Conservation (phyloP, 1,140 invertebrate genomes). For the Psilanteris sp. region DNA sequence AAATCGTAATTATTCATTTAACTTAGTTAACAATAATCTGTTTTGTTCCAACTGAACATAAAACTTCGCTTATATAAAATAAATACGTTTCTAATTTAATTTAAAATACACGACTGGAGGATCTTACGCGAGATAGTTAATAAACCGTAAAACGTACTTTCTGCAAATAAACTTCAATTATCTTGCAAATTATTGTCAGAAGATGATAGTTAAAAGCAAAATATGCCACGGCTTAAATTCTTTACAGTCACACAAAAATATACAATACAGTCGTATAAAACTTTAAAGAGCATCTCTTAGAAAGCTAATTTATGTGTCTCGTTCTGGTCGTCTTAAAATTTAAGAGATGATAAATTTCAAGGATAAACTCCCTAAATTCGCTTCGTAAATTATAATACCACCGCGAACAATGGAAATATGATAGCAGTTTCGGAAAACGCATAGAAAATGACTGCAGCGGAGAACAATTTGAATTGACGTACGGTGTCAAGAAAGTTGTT, state of each 20-base stretch:
- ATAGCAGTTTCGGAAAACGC: conserved; percentile 13
- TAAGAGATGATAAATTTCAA: conserved; percentile 1
- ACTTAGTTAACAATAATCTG: no score
- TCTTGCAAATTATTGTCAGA: no score
- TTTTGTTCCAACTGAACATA: no score
- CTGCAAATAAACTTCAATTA: no score
- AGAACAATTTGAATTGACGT: conserved; percentile 33
- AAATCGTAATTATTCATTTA: no score
- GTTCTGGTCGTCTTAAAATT: background rate
- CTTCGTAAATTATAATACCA: conserved; percentile 18
- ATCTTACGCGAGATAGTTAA: no score
- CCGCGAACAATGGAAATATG: conserved; percentile 28
- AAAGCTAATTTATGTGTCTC: conserved; percentile 3
- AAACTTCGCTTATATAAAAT: no score
- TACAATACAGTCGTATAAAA: background rate
- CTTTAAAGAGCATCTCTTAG: background rate
- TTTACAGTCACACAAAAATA: background rate
- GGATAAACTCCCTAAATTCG: conserved; percentile 3
- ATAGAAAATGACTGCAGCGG: conserved; percentile 11
- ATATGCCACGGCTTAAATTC: no score
- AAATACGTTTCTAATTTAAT: no score
- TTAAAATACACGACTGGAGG: no score
- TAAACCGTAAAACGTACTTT: no score
- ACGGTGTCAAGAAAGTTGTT: conserved; percentile 33
- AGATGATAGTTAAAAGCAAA: no score